phyloP scores from a whole-genome alignment of 2,888 invertebrate species.

The Zygothrica quintamaculata region DNA sequence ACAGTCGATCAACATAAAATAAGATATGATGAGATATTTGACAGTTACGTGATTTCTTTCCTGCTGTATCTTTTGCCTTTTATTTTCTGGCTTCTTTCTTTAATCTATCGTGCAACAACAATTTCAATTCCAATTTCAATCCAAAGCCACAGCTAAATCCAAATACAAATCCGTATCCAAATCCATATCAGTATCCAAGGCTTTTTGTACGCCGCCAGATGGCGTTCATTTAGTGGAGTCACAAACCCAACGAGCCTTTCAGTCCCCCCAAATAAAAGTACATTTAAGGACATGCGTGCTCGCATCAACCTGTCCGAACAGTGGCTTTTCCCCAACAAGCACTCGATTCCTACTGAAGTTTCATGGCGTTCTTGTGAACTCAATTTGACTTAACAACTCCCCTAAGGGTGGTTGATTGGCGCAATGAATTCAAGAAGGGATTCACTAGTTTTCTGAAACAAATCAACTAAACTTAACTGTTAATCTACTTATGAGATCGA shows the following conservation, averaged over 20 bases:
- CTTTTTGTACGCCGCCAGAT: slow-evolving; percentile 50
- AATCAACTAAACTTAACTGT: too few relatives aligned
- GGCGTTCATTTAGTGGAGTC: slow-evolving; percentile 63
- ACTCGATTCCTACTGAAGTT: slow-evolving; percentile 49
- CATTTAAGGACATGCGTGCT: slow-evolving; percentile 75
- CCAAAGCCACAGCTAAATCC: slow-evolving; percentile 15
- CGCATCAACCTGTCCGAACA: slow-evolving; percentile 9
- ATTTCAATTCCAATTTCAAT: too few relatives aligned
- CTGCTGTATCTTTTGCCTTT: slow-evolving; percentile 40
- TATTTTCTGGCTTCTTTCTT: slow-evolving; percentile 16
- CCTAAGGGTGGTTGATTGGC: too few relatives aligned
- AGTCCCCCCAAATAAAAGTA: slow-evolving; percentile 33
- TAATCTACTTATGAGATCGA: too few relatives aligned
- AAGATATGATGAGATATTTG: slow-evolving; percentile 78
- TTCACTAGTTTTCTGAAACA: too few relatives aligned
- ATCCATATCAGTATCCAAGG: not conserved
- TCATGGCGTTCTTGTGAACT: slow-evolving; percentile 27
- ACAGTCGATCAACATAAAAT: slow-evolving; percentile 78
- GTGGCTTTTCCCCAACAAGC: not conserved
- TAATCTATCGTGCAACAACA: slow-evolving; percentile 39
- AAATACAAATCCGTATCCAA: slow-evolving; percentile 1
- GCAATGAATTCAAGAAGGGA: too few relatives aligned
- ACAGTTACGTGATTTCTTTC: slow-evolving; percentile 81
- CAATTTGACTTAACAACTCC: too few relatives aligned
- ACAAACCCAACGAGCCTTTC: slow-evolving; percentile 52